A percentile compares a stretch with the other conserved stretches of the same genome.
Conservation (phyloP, 2,797 vertebrate species). For the Masticophis lateralis region DNA sequence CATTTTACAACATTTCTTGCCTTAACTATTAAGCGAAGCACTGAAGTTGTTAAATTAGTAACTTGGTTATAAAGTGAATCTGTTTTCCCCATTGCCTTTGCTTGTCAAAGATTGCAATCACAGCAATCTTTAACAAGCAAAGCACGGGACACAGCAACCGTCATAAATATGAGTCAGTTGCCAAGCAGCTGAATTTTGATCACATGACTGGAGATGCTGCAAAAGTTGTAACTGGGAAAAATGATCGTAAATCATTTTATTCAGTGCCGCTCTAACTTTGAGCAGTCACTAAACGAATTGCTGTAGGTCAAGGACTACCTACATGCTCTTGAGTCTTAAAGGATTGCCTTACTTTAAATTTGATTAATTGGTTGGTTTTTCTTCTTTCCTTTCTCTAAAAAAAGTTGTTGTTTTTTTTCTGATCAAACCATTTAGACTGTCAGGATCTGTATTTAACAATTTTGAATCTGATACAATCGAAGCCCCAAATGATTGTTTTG, state of each 20-base stretch:
- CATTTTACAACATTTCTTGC: no score
- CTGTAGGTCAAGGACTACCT: background rate
- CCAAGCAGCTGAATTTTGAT: no score
- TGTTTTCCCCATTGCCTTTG: no score
- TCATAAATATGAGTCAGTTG: no score
- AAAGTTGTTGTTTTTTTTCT: background rate
- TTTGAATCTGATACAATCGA: background rate
- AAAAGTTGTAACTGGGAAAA: no score
- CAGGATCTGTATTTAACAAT: background rate
- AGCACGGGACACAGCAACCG: no score
- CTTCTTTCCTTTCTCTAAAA: background rate
- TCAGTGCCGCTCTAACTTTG: background rate
- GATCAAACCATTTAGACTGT: background rate
- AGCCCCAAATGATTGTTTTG: background rate
- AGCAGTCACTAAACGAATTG: background rate
- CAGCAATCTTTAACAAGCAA: no score
- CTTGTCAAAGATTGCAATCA: no score
- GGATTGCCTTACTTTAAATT: background rate
- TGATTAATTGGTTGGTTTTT: background rate
- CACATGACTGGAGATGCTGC: no score
- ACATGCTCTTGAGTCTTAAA: background rate
- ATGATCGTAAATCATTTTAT: background rate
- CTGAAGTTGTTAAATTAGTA: no score
- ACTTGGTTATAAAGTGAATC: no score
- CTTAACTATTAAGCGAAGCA: no score